These are phyloP conservation scores for Drosophila sechellia DNA, from an alignment of 1,140 invertebrate genomes.

Conservation along the genomic window DNA sequence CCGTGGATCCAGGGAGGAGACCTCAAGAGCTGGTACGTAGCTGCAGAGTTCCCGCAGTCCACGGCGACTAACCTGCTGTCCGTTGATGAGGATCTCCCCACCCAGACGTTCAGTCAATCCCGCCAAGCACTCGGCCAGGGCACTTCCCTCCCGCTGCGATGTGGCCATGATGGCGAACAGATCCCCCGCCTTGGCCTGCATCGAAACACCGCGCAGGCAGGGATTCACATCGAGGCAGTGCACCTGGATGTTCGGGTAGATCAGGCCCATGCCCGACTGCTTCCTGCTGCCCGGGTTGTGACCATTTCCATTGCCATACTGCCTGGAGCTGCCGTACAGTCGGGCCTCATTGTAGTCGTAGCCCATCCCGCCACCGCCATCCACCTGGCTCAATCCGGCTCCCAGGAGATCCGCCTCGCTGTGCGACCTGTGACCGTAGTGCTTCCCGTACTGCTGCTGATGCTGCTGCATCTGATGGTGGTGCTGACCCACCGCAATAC, in stretches of 20 bases:
- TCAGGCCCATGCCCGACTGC: slow-evolving; percentile 82
- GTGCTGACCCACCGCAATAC: slow-evolving; percentile 79
- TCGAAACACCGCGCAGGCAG: slow-evolving; percentile 89
- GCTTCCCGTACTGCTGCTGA: slow-evolving; percentile 73
- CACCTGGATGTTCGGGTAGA: slow-evolving; percentile 89
- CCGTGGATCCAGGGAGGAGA: slow-evolving; percentile 86
- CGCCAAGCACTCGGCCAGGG: slow-evolving; percentile 92
- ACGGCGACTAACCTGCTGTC: slow-evolving; percentile 89
- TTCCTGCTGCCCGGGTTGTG: slow-evolving; percentile 71
- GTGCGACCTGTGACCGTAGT: slow-evolving; percentile 83
- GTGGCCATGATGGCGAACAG: slow-evolving; percentile 95
- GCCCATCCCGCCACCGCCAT: slow-evolving; percentile 45
- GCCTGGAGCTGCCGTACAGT: slow-evolving; percentile 73
- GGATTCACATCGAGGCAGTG: slow-evolving; percentile 86
- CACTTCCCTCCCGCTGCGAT: slow-evolving; percentile 91
- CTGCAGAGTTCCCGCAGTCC: slow-evolving; percentile 87
- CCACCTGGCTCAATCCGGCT: slow-evolving; percentile 49
- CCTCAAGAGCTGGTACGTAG: slow-evolving; percentile 81
- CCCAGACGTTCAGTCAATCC: slow-evolving; percentile 88
- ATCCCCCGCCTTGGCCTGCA: slow-evolving; percentile 95
- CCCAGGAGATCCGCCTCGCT: slow-evolving; percentile 83
- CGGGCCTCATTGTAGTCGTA: slow-evolving; percentile 75
- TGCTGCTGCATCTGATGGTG: slow-evolving; percentile 58
- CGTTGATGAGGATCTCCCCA: slow-evolving; percentile 94
- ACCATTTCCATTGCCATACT: slow-evolving; percentile 35